These are phyloP conservation scores for Netta rufina DNA, from an alignment of 2,797 vertebrate species.

Conservation along the genomic window DNA sequence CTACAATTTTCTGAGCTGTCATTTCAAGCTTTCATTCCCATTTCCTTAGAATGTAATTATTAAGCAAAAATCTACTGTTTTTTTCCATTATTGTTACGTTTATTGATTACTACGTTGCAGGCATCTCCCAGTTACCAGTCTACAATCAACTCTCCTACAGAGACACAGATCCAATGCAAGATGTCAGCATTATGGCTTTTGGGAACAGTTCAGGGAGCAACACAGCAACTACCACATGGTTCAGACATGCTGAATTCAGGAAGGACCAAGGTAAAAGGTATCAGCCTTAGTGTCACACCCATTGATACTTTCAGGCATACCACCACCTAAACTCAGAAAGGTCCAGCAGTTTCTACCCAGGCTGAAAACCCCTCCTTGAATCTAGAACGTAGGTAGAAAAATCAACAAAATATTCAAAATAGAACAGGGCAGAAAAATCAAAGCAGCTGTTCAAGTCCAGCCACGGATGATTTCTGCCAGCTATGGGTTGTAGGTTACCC, in stretches of 20 bases:
- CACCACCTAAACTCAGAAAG: neutral
- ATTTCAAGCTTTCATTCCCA: neutral
- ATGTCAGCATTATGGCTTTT: neutral
- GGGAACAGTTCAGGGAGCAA: neutral
- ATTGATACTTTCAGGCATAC: neutral
- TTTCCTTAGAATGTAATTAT: neutral
- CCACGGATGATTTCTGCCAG: neutral
- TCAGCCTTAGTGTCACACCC: neutral
- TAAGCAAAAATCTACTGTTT: neutral
- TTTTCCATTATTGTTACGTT: neutral
- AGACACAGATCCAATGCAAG: neutral
- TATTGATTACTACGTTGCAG: neutral
- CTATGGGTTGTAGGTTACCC: rapidly evolving
- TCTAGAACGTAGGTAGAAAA: neutral
- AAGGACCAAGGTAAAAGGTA: neutral
- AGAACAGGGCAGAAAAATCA: neutral
- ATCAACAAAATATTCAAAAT: too few relatives aligned
- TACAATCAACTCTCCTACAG: neutral
- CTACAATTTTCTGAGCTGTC: neutral
- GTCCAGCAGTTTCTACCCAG: neutral
- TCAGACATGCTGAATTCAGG: neutral
- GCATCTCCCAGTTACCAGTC: neutral
- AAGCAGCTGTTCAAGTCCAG: neutral
- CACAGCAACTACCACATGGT: neutral
- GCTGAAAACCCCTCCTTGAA: neutral